phyloP scores from a whole-genome alignment of 2,888 invertebrate species.

The Chrysolina americana region DNA sequence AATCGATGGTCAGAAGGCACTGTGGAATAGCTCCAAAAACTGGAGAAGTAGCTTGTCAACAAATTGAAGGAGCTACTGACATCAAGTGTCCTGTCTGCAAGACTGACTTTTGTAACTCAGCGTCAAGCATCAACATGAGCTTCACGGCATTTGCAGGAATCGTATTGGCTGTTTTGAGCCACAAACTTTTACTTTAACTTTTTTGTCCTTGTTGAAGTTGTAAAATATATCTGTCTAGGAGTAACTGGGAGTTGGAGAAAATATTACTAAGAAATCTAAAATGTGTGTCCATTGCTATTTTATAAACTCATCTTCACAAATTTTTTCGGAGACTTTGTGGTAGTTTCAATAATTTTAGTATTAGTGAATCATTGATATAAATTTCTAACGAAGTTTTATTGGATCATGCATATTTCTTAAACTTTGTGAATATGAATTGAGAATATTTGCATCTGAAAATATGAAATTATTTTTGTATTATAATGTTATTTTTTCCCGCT shows the following conservation, averaged over 20 bases:
- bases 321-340: no score
- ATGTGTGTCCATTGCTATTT: neutral
- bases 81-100: constrained; percentile 38
- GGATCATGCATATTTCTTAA: no score
- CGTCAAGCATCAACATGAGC: constrained; percentile 36
- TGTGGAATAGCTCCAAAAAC: constrained; percentile 26
- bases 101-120: constrained; percentile 44
- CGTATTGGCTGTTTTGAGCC: constrained; percentile 33
- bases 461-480: no score
- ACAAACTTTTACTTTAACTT: constrained; percentile 33
- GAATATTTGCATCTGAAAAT: no score
- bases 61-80: constrained; percentile 32
- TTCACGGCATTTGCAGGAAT: constrained; percentile 36
- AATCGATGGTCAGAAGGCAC: constrained; percentile 34
- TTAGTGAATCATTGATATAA: no score
- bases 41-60: constrained; percentile 26
- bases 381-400: no score
- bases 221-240: neutral
- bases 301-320: neutral
- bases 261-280: neutral
- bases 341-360: no score
- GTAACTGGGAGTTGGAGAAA: neutral
- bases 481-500: no score
- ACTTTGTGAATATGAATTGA: no score
- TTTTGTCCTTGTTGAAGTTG: constrained; percentile 7